Base-by-base conservation (phyloP, 2,113 vertebrate genomes). In the Engystomops pustulosus region DNA sequence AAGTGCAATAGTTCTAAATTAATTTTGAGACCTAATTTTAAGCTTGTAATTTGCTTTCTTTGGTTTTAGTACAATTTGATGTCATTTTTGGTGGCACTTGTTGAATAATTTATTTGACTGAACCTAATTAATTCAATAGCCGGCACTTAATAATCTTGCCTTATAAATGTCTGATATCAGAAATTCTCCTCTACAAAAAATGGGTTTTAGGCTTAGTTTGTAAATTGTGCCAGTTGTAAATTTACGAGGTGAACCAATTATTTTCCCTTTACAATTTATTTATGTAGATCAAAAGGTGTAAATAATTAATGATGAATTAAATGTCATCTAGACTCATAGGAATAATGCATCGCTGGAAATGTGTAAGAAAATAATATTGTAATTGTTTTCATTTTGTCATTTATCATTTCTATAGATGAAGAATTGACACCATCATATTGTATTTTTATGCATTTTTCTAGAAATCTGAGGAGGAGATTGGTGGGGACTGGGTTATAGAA, bases 71-170 rank as follows among this genome's bases (percentile, higher is more conserved):
- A 75, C 38, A 83, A 74, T 45, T 47, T 75, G 20, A 53, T 55
- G 25, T 65, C 25, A 83, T 83, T 75, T 41, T 60, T 6, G 45
- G 25, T 83, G 38, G 70, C 20, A 83, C 81, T 83, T 82, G 34
- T 74, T 74, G 53, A 83, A 83, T 62, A 71, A 81, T 81, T 58
- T 53, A 83, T 83, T 75, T 83, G 51, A 60, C 36, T 44, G 27
- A 41, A 15, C 20, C 51, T 83, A 55, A 71, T 49, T 45, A 71
- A 65, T 74, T 74, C 41, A 83, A 83, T 47, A 75, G 53, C 53
- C 25, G 62, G 36, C 27, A 51, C 36, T 75, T 58, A 45, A 74
- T 74, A 82, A 60, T 82, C 68, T 74, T 72, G 53, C 70, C 53
- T 74, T 82, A 34, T 82, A 74, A 82, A 23, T 74, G 49, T n/a